These are phyloP conservation scores for Hiodon tergisus DNA, from an alignment of 2,113 vertebrate genomes.

Conservation along the genomic window DNA sequence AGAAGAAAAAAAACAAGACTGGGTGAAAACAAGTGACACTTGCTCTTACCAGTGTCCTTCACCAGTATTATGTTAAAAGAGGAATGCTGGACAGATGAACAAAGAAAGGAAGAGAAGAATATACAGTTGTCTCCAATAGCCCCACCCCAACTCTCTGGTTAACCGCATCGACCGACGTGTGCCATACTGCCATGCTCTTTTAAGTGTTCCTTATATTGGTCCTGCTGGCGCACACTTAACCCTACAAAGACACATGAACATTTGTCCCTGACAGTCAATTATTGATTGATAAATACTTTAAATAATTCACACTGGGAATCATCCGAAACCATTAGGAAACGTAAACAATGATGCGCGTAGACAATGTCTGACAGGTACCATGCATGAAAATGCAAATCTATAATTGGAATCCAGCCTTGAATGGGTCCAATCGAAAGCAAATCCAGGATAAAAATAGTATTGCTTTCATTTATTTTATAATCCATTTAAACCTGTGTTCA, in stretches of 20 bases:
- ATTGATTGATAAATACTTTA: not conserved
- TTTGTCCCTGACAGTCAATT: not conserved
- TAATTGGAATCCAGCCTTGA: too few relatives aligned
- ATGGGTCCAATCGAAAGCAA: too few relatives aligned
- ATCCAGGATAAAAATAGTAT: too few relatives aligned
- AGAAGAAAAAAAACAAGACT: constrained; percentile 14
- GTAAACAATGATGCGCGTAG: not conserved
- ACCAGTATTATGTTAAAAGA: too few relatives aligned
- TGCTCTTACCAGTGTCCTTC: too few relatives aligned
- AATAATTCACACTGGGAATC: not conserved
- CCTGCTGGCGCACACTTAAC: not conserved
- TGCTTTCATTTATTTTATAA: too few relatives aligned
- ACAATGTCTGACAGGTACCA: not conserved
- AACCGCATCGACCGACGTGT: not conserved
- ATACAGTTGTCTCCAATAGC: not conserved
- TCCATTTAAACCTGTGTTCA: too few relatives aligned
- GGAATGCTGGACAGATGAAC: too few relatives aligned
- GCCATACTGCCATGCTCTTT: not conserved
- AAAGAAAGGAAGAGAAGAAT: not conserved
- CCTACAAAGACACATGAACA: not conserved
- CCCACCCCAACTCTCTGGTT: not conserved
- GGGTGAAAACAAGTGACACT: too few relatives aligned
- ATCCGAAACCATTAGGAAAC: not conserved
- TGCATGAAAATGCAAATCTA: too few relatives aligned
- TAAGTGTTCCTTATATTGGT: not conserved